Percentiles rank a stretch among this genome's conserved stretches.
Conservation (phyloP, 2,113 vertebrate species). For the Narcine bancroftii region DNA sequence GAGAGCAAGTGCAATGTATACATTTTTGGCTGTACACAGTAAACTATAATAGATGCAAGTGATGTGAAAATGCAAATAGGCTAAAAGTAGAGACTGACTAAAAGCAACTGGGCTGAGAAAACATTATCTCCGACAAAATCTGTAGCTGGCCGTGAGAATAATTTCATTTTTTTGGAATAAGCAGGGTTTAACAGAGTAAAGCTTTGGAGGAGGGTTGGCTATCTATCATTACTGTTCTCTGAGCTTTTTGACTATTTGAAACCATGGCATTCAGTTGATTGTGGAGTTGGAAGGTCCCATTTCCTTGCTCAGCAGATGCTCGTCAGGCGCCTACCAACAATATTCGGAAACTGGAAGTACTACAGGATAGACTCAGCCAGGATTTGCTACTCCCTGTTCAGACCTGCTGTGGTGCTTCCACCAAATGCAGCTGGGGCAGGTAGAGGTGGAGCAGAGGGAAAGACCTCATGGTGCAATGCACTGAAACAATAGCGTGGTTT, state of each 20-base stretch:
- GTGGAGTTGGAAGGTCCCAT: neutral
- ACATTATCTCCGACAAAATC: neutral
- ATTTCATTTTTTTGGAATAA: neutral
- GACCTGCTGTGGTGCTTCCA: neutral
- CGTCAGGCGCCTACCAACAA: neutral
- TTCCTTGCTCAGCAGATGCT: neutral
- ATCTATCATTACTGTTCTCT: neutral
- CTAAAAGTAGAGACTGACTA: neutral
- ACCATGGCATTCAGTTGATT: neutral
- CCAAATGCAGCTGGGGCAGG: neutral
- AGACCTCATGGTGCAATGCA: neutral
- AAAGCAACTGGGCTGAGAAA: neutral
- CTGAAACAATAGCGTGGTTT: neutral
- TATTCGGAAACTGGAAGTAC: neutral
- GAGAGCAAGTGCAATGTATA: neutral
- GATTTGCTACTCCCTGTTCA: neutral
- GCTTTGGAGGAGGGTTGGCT: neutral
- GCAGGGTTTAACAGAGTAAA: neutral
- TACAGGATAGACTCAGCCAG: too few species aligned
- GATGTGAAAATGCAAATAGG: too few species aligned
- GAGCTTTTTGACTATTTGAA: neutral
- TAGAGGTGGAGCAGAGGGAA: neutral
- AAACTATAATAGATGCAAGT: too few species aligned
- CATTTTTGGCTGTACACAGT: too few species aligned
- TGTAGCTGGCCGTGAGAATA: too few species aligned